Percentiles rank a stretch among this genome's conserved stretches.
Conservation (phyloP, 2,113 vertebrate species). For the Erpornis zantholeuca region DNA sequence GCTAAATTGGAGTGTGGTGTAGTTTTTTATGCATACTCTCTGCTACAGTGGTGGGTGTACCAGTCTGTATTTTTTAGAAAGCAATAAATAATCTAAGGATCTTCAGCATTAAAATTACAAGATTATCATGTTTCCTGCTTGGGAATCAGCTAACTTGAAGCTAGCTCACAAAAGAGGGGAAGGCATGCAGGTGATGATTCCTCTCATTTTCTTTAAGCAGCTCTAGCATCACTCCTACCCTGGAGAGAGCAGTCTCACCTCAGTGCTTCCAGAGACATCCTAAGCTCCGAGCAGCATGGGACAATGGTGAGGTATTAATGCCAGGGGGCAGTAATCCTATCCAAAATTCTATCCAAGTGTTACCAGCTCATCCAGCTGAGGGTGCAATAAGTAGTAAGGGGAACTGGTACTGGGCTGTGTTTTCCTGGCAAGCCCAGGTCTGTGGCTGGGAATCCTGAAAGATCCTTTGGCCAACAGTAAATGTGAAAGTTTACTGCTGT, state of each 20-base stretch:
- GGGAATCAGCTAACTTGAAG: not conserved
- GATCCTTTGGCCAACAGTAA: not conserved
- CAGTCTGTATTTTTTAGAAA: not conserved
- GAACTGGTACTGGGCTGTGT: not conserved
- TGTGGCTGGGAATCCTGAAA: not conserved
- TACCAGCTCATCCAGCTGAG: not conserved
- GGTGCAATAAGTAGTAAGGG: not conserved
- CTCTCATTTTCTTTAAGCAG: not conserved
- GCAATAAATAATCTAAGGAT: not conserved
- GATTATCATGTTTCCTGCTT: not conserved
- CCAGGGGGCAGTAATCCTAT: not conserved
- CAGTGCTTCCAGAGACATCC: not conserved
- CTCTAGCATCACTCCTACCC: not conserved
- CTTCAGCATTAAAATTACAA: not conserved
- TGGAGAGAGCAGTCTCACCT: not conserved
- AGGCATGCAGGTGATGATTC: not conserved
- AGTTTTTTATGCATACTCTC: not conserved
- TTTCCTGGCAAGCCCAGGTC: not conserved
- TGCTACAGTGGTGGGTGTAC: not conserved
- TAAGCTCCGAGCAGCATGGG: fast-evolving
- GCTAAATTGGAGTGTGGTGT: not conserved
- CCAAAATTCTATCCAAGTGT: not conserved
- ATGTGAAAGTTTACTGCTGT: no score
- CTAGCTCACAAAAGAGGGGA: not conserved
- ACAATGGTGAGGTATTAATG: not conserved